phyloP scores from a whole-genome alignment of 2,113 vertebrate species.

The Campylomormyrus tamandua region DNA sequence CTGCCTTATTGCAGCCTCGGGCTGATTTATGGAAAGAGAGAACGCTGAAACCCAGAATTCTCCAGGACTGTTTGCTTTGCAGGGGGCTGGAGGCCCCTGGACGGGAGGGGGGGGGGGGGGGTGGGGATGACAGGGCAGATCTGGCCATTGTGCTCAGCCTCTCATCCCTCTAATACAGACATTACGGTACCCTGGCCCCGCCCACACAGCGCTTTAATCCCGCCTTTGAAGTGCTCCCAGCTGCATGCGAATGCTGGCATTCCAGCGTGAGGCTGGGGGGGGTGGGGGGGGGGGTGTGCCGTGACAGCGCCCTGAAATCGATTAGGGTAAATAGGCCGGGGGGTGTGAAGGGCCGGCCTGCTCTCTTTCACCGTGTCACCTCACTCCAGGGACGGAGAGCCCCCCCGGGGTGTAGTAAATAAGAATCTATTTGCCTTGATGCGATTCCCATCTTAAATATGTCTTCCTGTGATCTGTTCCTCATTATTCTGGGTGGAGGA shows the following conservation, averaged over 20 bases:
- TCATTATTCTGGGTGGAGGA: background rate
- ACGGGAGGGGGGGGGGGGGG: background rate
- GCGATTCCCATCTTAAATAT: background rate
- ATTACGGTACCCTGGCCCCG: background rate
- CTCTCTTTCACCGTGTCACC: background rate
- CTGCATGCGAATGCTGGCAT: constrained; percentile 4
- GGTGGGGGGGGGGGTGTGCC: too few species aligned
- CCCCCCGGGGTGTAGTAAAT: background rate
- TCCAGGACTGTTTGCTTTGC: background rate
- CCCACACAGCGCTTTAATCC: background rate
- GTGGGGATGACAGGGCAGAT: constrained; percentile 12
- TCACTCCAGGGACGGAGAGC: background rate
- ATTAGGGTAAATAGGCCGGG: background rate
- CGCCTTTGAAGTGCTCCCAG: constrained; percentile 18
- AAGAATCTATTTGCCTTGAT: background rate
- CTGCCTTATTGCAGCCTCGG: background rate
- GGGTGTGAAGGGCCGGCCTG: background rate
- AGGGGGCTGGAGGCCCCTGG: background rate
- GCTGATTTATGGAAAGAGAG: background rate
- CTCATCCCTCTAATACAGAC: constrained; percentile 13
- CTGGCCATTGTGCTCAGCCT: background rate
- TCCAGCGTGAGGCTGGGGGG: constrained; percentile 2
- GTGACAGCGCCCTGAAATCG: constrained; percentile 10
- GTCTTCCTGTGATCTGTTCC: background rate
- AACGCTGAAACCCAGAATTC: background rate